Evolutionary conservation across 1,140 invertebrate genomes (phyloP).

Genomic region (Zophobas atratus): DNA sequence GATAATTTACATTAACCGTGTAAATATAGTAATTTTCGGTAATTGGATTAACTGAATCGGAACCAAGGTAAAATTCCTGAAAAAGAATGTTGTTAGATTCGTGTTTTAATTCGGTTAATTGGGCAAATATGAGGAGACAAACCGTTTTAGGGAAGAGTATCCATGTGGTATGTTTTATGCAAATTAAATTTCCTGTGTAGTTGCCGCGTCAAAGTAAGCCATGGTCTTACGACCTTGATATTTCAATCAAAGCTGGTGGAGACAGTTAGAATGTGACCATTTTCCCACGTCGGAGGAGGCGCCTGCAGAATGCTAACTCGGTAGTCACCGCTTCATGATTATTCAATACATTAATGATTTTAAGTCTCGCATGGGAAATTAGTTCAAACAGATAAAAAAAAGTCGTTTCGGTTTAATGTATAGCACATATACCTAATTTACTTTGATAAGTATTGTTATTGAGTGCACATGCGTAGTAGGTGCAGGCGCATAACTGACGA

Average conservation of each 20-base stretch:
- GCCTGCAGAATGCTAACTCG: conserved; percentile 3
- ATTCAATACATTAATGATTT: not conserved
- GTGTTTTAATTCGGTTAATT: conserved; percentile 26
- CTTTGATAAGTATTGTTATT: too few species aligned
- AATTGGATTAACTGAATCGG: conserved; percentile 33
- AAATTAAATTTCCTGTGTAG: conserved; percentile 18
- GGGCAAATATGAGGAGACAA: conserved; percentile 15
- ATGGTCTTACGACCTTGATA: conserved; percentile 50
- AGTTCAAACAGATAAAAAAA: too few species aligned
- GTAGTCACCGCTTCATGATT: not conserved
- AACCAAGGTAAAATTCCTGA: conserved; percentile 23
- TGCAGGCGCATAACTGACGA: too few species aligned
- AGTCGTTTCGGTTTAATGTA: too few species aligned
- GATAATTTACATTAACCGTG: conserved; percentile 30
- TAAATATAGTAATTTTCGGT: conserved; percentile 36
- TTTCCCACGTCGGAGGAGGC: conserved; percentile 20
- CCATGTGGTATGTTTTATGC: conserved; percentile 28
- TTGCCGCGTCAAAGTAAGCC: conserved; percentile 44
- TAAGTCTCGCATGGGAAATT: too few species aligned
- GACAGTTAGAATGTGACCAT: conserved; percentile 33
- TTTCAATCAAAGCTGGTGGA: conserved; percentile 37
- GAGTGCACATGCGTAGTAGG: too few species aligned
- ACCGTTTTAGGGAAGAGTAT: conserved; percentile 28
- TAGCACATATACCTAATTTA: too few species aligned
- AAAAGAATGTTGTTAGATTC: conserved; percentile 24